Base-by-base conservation (phyloP, 2,797 vertebrate species). In the Momotus momota region DNA sequence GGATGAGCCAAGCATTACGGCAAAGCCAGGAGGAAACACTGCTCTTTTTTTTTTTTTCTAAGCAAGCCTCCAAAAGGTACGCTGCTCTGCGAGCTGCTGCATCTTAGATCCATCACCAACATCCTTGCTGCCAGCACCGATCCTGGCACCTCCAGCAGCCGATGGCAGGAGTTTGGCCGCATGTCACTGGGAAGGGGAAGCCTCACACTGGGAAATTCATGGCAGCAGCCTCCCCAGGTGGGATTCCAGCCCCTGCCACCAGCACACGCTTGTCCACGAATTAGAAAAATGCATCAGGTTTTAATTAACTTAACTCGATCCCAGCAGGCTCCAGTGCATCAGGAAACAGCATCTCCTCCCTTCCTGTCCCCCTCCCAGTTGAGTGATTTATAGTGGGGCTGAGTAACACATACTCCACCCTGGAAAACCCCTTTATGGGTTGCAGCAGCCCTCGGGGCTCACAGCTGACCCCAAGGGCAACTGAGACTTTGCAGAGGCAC, bases 381-480 rank as follows among this genome's bases (percentile, higher is more conserved):
- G 13, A 10, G 9, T 10, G 66, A 85, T 81, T 73, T 71, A 20
- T 66, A 27, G 77, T 9, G 45, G 26, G 35, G 29, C 62, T 27
- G 38, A 55, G 43, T 38, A 33, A 16, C 66, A 8, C 51, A 20
- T 2, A 0, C 4, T 65, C 54, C 67, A 5, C 21, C 40, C 86
- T 4, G 72, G 43, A 23, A 43, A 86, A 67, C 5, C 48, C 55
- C 79, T 54, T 49, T 1, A 14, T 43, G 0, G 7, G 27, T 23
- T 70, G 52, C 61, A 33, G 58, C 71, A 46, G 25, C 58, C 7
- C 43, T 33, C 6, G 0, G 31, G 35, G 40, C 40, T 84, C 9
- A 0, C 14, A 0, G 52, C 17, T 33, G 74, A 31, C 55, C 61
- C 51, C 2, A 10, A 77, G 5, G 11, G 11, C 0, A 2, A 72